Evolutionary conservation across 2,888 invertebrate genomes (phyloP).

Genomic region (Drosophila conformis): DNA sequence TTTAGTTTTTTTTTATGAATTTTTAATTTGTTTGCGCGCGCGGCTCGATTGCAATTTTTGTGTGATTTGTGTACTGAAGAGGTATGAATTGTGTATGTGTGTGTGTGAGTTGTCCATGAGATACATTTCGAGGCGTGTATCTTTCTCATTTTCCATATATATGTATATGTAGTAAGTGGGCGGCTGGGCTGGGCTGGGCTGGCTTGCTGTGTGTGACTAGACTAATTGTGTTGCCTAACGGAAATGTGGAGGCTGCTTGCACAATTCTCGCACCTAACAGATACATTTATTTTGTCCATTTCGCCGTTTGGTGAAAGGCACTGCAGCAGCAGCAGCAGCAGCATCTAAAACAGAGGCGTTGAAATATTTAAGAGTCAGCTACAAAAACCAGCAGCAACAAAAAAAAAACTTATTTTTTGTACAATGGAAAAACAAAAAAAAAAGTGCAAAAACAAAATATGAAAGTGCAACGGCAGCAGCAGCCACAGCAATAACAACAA

Average conservation of each 20-base stretch:
- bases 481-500: slow-evolving; percentile 17
- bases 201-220: slow-evolving; percentile 49
- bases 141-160: slow-evolving; percentile 6
- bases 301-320: slow-evolving; percentile 57
- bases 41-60: slow-evolving; percentile 43
- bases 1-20: slow-evolving; percentile 66
- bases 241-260: slow-evolving; percentile 45
- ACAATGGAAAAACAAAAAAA: slow-evolving; percentile 39
- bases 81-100: slow-evolving; percentile 4
- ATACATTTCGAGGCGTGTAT: slow-evolving; percentile 22
- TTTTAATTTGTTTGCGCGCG: slow-evolving; percentile 65
- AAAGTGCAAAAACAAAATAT: slow-evolving; percentile 58
- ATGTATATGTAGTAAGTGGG: background rate
- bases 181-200: slow-evolving; percentile 1
- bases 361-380: slow-evolving; percentile 66
- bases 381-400: slow-evolving; percentile 41
- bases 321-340: slow-evolving; percentile 12
- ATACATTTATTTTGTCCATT: slow-evolving; percentile 39
- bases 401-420: background rate
- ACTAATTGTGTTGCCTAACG: slow-evolving; percentile 66
- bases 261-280: slow-evolving; percentile 50
- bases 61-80: slow-evolving; percentile 57
- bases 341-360: slow-evolving; percentile 63
- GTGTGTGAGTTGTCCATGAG: slow-evolving; percentile 14
- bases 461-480: slow-evolving; percentile 65